Percentiles rank a stretch among this genome's conserved stretches.
phyloP scores from a whole-genome alignment of 2,113 vertebrate species.

The Callithrix jacchus region DNA sequence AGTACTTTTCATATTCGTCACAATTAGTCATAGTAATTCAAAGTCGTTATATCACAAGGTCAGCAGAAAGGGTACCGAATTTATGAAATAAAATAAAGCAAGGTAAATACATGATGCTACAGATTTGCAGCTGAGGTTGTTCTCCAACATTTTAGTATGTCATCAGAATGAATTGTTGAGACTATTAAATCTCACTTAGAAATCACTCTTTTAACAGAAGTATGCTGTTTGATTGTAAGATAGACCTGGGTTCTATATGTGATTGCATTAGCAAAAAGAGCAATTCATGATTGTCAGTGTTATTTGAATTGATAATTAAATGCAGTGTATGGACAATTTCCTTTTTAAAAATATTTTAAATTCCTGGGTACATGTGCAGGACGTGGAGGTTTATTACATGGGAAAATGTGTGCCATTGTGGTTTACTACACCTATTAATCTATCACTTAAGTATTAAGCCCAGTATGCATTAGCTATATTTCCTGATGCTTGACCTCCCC shows the following conservation, averaged over 20 bases:
- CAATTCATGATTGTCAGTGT: neutral
- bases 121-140: neutral
- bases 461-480: no score
- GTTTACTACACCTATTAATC: no score
- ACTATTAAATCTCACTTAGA: neutral
- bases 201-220: neutral
- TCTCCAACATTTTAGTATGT: neutral
- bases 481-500: no score
- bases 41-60: neutral
- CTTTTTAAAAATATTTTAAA: no score
- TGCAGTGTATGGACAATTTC: neutral
- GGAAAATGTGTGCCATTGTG: no score
- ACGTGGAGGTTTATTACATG: no score
- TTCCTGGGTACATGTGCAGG: no score
- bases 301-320: neutral
- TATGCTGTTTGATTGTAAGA: neutral
- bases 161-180: neutral
- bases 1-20: conserved; percentile 54
- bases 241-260: neutral
- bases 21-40: conserved; percentile 62
- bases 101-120: neutral
- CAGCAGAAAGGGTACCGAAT: conserved; percentile 41
- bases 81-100: neutral
- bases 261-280: neutral
- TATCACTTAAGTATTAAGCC: no score